These are phyloP conservation scores for Tenthredo mesomela DNA, from an alignment of 2,888 invertebrate species.

Conservation along the genomic window DNA sequence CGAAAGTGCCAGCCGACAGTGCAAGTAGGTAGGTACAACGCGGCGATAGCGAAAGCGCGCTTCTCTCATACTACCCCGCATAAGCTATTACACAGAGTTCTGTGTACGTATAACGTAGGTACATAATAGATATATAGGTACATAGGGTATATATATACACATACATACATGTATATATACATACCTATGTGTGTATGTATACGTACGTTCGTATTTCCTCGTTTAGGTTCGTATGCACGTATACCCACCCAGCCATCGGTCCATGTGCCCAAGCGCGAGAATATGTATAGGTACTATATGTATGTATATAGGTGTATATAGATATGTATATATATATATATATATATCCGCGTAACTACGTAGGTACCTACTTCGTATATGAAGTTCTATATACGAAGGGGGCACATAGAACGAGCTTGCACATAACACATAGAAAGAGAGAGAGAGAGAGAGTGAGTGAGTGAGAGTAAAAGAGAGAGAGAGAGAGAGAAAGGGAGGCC, in stretches of 20 bases:
- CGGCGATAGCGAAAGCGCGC: conserved; percentile 16
- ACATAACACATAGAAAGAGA: conserved; percentile 55
- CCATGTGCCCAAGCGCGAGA: conserved; percentile 12
- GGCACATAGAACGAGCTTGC: conserved; percentile 57
- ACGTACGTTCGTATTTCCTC: neutral
- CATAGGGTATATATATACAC: too few species aligned
- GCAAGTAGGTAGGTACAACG: neutral
- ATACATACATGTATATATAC: neutral
- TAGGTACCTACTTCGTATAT: conserved; percentile 8
- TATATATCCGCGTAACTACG: conserved; percentile 21
- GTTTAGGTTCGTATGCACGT: conserved; percentile 45
- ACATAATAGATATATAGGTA: conserved; percentile 26
- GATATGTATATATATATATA: conserved; percentile 13
- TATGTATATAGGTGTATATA: neutral
- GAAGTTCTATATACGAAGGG: conserved; percentile 40
- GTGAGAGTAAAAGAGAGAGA: conserved; percentile 54
- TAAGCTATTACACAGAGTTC: conserved; percentile 10
- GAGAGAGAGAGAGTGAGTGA: conserved; percentile 56
- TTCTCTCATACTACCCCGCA: neutral
- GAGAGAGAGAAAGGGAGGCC: conserved; percentile 57
- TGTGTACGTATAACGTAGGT: conserved; percentile 16
- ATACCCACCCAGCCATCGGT: neutral
- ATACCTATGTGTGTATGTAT: neutral
- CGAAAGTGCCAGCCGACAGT: conserved; percentile 17
- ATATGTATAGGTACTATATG: neutral